Evolutionary conservation across 2,797 vertebrate genomes (phyloP), one percentile per base, ranked within the genome.

Genomic region (Sylvilagus floridanus): DNA sequence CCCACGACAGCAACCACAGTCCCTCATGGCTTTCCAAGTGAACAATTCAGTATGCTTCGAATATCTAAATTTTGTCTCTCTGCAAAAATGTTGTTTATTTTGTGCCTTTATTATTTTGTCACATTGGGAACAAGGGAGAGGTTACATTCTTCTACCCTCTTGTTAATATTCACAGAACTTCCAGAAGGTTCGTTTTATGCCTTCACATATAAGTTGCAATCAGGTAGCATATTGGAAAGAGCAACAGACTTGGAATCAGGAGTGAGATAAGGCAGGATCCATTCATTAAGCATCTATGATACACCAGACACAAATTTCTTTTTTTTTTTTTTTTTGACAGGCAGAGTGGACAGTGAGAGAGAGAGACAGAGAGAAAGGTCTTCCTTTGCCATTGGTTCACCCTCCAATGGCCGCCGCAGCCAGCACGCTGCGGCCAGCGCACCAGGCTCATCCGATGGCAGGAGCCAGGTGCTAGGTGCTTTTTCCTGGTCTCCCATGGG

Each of bases 1-100:
- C 42, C 68, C 77, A 62, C 73, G n/a, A 10, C 19, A 75, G 0
- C 78, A 93, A 85, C 50, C 79, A 63, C 0, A 95, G 93, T 84
- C 90, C 84, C 22, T 30, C 12, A 77, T 16, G 30, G 89, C 76
- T 88, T 96, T 86, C 93, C 92, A 93, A 85, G 14, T 50, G 69
- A 68, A 82, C 94, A 92, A 30, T 66, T 37, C 7, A 72, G 1
- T 24, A 79, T 88, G 26, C 24, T 76, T 69, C 72, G 69, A 95
- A 93, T 95, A 35, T 60, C 65, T 77, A 84, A 69, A 42, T 16
- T 66, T 72, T 35, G 1, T 52, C 42, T 57, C 24, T 87, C 60
- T 84, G 37, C 57, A 57, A 84, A 54, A 24, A n/a, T 6, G 19
- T 30, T 87, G 63, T 32, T 60, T 57, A 63, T 22, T 78, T 37